A percentile compares a stretch with the other conserved stretches of the same genome.
These are phyloP conservation scores for Drosophila littoralis DNA, from an alignment of 1,140 invertebrate species.

Conservation along the genomic window DNA sequence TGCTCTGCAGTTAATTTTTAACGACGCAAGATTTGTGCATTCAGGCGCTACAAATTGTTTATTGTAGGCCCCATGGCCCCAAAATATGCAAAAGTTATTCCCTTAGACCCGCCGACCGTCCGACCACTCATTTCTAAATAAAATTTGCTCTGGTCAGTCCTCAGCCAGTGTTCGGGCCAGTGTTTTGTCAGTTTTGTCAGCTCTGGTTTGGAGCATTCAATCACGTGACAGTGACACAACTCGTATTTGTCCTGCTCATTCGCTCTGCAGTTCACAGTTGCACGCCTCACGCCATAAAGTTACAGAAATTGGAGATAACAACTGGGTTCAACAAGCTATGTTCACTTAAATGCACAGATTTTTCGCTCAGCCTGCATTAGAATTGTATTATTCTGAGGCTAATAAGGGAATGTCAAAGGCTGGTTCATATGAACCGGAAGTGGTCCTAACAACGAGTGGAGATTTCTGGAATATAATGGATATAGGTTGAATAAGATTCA, in stretches of 20 bases:
- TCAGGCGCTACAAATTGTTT: slow-evolving; percentile 82
- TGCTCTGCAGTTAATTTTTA: slow-evolving; percentile 75
- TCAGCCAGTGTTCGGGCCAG: not conserved
- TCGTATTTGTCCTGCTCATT: slow-evolving; percentile 24
- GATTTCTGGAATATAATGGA: too few species aligned
- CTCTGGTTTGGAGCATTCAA: slow-evolving; percentile 41
- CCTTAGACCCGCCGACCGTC: slow-evolving; percentile 28
- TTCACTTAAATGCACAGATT: not conserved
- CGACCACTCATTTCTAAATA: slow-evolving; percentile 67
- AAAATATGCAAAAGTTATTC: slow-evolving; percentile 33
- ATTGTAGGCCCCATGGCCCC: slow-evolving; percentile 64
- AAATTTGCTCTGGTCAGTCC: slow-evolving; percentile 73
- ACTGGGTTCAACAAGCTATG: not conserved
- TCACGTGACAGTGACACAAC: slow-evolving; percentile 42
- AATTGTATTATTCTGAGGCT: too few species aligned
- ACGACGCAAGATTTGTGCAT: slow-evolving; percentile 79
- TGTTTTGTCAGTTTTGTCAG: slow-evolving; percentile 12
- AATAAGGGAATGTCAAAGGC: too few species aligned
- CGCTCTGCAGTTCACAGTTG: slow-evolving; percentile 30
- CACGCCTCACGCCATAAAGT: slow-evolving; percentile 16
- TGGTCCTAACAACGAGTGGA: too few species aligned
- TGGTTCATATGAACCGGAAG: too few species aligned
- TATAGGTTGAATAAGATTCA: too few species aligned
- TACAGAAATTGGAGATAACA: not conserved
- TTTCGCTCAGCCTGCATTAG: too few species aligned